Evolutionary conservation across 2,113 vertebrate genomes (phyloP), one percentile per base, ranked within the genome.

Genomic region (Speoplatyrhinus poulsoni): DNA sequence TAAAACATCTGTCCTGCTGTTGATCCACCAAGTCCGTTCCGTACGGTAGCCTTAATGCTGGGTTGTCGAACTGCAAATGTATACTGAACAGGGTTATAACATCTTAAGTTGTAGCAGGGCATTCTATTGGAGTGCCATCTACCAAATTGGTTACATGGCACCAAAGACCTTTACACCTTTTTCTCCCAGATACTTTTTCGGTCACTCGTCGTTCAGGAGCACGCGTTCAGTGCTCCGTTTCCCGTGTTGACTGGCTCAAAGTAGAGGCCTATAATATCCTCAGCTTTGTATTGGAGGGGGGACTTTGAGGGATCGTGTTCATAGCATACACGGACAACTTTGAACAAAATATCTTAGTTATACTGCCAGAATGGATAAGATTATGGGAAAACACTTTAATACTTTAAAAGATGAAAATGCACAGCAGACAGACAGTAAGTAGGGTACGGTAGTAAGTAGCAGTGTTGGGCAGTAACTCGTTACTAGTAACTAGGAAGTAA

Each of bases 171-270:
- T 55, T n/a, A n/a, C 16, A n/a, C 54, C 13, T 15, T 6, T 55
- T 55, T 55, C 6, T 17, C 8, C 8, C 2, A n/a, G n/a, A 26
- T n/a, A 9, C 33, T 36, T 57, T 57, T 16, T 57, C 15, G 71
- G 52, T 83, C 49, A 63, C 73, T 74, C 80, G 80, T 67, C 79
- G 81, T 86, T 83, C 79, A 76, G 84, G 84, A 77, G 89, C 87
- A 90, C 90, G 88, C 86, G 89, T 87, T 84, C 60, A 84, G 88
- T 91, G 90, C 88, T 90, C 82, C 74, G 70, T 83, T 84, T 82
- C 87, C 85, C 85, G 85, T 90, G 90, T 78, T 89, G 81, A 83
- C 62, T 65, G 76, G 77, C 62, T 79, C 75, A 90, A 88, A 89
- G 88, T 78, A 58, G 75, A 41, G 63, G 16, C 67, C 73, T 16